These are phyloP conservation scores for Rhynchophorus ferrugineus DNA, from an alignment of 1,140 invertebrate genomes.

Conservation along the genomic window DNA sequence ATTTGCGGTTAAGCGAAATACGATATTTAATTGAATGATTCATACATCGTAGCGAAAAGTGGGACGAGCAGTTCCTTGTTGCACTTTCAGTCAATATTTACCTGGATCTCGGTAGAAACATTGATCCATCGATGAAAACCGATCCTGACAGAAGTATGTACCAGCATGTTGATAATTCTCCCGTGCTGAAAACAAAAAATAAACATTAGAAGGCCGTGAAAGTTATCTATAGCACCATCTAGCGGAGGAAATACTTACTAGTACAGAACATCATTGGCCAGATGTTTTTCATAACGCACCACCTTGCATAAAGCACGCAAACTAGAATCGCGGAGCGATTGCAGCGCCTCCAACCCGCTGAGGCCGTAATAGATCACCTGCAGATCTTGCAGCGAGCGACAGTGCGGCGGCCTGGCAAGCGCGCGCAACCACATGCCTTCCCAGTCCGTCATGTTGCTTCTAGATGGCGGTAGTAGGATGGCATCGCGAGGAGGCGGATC, in stretches of 20 bases:
- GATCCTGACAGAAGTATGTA: conserved; percentile 78
- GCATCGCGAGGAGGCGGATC: background rate
- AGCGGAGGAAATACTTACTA: conserved; percentile 52
- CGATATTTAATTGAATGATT: too few relatives aligned
- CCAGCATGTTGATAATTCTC: conserved; percentile 74
- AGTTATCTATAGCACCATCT: background rate
- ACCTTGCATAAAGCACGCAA: conserved; percentile 61
- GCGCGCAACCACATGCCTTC: conserved; percentile 57
- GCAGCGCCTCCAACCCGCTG: conserved; percentile 64
- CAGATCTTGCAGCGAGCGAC: conserved; percentile 61
- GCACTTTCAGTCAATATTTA: too few relatives aligned
- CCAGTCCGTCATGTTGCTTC: conserved; percentile 45
- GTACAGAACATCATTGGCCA: conserved; percentile 73
- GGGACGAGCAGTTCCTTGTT: too few relatives aligned
- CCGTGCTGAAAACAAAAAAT: conserved; percentile 54
- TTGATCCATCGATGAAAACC: conserved; percentile 83
- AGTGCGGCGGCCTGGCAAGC: conserved; percentile 53
- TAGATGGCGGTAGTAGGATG: conserved; percentile 25
- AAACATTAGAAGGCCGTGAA: too few relatives aligned
- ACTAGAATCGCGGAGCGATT: conserved; percentile 61
- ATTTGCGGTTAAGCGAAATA: too few relatives aligned
- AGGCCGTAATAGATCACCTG: conserved; percentile 70
- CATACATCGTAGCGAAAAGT: too few relatives aligned
- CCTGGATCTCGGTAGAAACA: conserved; percentile 79
- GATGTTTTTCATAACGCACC: conserved; percentile 65